Evolutionary conservation across 2,797 vertebrate genomes (phyloP).

Genomic region (Anolis apletophallus): DNA sequence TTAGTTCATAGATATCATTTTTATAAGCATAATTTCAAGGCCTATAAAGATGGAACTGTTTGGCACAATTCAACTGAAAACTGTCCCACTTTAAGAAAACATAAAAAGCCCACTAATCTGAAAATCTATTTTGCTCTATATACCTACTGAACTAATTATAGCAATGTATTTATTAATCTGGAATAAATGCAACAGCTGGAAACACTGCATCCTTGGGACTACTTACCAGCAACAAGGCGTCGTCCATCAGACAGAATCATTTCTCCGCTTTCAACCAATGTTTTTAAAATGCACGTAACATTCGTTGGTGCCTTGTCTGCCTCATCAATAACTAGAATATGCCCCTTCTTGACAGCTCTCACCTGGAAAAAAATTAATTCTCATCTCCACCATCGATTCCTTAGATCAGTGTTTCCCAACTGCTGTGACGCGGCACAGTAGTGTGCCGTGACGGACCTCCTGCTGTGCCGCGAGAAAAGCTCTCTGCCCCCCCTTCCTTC

Average conservation of each 20-base stretch:
- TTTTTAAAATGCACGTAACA: slow-evolving; percentile 97
- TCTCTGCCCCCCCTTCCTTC: too few relatives aligned
- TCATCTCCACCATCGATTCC: too few relatives aligned
- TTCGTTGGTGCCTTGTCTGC: slow-evolving; percentile 98
- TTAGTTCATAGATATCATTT: background rate
- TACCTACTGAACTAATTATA: background rate
- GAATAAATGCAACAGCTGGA: slow-evolving; percentile 21
- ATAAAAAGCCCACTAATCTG: background rate
- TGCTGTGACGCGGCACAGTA: too few relatives aligned
- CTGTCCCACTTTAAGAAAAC: background rate
- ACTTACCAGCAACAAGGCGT: slow-evolving; percentile 90
- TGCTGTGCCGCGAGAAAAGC: too few relatives aligned
- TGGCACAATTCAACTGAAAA: too few relatives aligned
- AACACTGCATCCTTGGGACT: background rate
- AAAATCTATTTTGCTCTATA: slow-evolving; percentile 14
- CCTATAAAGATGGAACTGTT: too few relatives aligned
- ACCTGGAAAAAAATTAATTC: slow-evolving; percentile 82
- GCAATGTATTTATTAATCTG: background rate
- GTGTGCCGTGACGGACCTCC: too few relatives aligned
- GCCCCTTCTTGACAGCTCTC: slow-evolving; percentile 92
- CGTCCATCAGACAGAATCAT: slow-evolving; percentile 97
- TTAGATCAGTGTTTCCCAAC: too few relatives aligned
- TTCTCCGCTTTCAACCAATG: slow-evolving; percentile 95
- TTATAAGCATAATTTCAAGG: background rate
- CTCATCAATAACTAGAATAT: slow-evolving; percentile 94